Base-by-base conservation (phyloP, 2,113 vertebrate genomes). In the Barnardius zonarius region DNA sequence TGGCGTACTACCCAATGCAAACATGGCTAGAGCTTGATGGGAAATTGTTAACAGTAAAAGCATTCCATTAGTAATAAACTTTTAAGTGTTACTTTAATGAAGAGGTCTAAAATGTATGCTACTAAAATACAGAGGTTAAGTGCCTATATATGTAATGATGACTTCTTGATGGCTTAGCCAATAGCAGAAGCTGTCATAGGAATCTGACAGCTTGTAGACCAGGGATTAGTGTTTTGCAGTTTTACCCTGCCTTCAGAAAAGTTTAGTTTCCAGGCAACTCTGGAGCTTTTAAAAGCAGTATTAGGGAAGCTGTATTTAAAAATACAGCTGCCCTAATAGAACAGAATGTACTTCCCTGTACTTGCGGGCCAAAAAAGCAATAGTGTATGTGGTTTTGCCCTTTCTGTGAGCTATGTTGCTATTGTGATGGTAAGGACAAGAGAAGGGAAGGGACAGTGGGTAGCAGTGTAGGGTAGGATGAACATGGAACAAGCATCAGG, bases 1-100 rank as follows among this genome's bases (percentile, higher is more conserved):
- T 7, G 9, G 10, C 27, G 1, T 55, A 10, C 23, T 33, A 46
- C 64, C 19, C 35, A 33, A 11, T 54, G 44, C 61, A 80, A 70
- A 77, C 17, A 6, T 25, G 28, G 23, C 63, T 76, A 30, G 83
- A 76, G 62, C 41, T 88, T 59, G 31, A 62, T 73, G 59, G 63
- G 46, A 76, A 76, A 76, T 66, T 31, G 14, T 61, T 66, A 88
- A 39, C 37, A 57, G 16, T 35, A 41, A 90, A 89, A 95, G 10
- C 39, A 69, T 75, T 33, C 51, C 18, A 33, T 75, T 95, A 86
- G 48, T 86, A 61, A 44, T 37, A 85, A 37, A 24, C 39, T 75
- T 66, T 61, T n/a, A 25, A 93, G 59, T 84, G 74, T 88, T 89
- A 61, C 90, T 86, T 86, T 87, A 87, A 48, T 61, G 37, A 93